Percentiles rank a stretch among this genome's conserved stretches.
Evolutionary conservation across 2,888 invertebrate species (phyloP).

Genomic region (Lysandra bellargus): DNA sequence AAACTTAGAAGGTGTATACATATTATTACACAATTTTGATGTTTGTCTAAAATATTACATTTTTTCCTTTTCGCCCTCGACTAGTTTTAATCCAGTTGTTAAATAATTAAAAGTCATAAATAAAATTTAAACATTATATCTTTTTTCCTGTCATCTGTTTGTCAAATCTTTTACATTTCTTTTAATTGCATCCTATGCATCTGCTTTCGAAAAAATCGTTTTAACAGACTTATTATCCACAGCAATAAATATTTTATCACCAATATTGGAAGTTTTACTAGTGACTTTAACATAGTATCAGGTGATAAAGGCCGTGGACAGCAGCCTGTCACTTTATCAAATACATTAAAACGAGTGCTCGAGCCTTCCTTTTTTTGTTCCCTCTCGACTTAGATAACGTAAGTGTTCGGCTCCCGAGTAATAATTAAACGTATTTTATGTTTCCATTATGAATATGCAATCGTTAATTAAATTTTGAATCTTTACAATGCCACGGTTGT

Average conservation of each 20-base stretch:
- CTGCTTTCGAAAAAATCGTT: not conserved
- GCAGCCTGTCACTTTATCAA: slow-evolving; percentile 79
- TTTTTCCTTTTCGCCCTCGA: not conserved
- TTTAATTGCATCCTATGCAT: not conserved
- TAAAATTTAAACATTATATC: not conserved
- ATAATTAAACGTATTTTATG: slow-evolving; percentile 74
- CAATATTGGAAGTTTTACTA: slow-evolving; percentile 13
- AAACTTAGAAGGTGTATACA: too few relatives aligned
- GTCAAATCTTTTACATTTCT: not conserved
- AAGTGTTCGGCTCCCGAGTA: slow-evolving; percentile 61
- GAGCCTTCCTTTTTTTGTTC: slow-evolving; percentile 64
- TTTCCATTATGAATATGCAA: slow-evolving; percentile 55
- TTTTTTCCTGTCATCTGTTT: not conserved
- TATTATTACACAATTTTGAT: too few relatives aligned
- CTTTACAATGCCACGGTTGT: slow-evolving; percentile 39
- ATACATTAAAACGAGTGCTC: slow-evolving; percentile 76
- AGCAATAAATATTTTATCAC: not conserved
- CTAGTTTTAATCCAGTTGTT: not conserved
- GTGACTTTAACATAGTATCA: slow-evolving; percentile 50
- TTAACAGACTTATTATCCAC: not conserved
- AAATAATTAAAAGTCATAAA: not conserved
- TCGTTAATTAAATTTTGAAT: slow-evolving; percentile 60
- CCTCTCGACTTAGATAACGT: slow-evolving; percentile 67
- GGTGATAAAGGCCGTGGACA: slow-evolving; percentile 74
- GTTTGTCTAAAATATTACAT: not conserved